Evolutionary conservation across 1,140 invertebrate species (phyloP), one percentile per base, ranked within the genome.

Genomic region (Ruditapes philippinarum): DNA sequence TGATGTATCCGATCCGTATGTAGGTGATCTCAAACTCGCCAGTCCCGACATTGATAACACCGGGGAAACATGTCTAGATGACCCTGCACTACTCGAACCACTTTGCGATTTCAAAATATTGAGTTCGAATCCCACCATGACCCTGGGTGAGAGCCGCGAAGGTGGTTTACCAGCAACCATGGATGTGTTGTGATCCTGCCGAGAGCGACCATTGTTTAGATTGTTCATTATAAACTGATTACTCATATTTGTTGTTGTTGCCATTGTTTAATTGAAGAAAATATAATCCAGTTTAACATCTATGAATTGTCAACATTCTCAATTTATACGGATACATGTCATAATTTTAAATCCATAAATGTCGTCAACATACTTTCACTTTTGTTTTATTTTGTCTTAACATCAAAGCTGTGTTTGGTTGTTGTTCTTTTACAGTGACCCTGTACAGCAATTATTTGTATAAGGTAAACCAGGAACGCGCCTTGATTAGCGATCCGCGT

Each of bases 121-220:
- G n/a, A 88, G 57, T 28, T 88, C 85, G 54, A 88, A 73, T 12
- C 85, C 85, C 17, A 88, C 14, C 85, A 88, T 88, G 25, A 88
- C 85, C 22, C 85, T 38, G 49, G 85, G 85, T 3, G 85, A 88
- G 22, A 88, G 76, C 12, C 85, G 85, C 25, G 33, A 65, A 9
- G 85, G 85, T 19, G 85, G 60, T 36, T 70, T 83, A 11, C 54
- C 42, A 36, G 38, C 12, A 14, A 40, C 62, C 25, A 70, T 2
- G 12, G 3, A 70, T 28, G 38, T 51, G n/a, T 12, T 42, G 11
- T 9, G 19, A 7, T 25, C 40, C n/a, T 25, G n/a, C n/a, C 7
- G 74, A 12, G 45, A 0, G 14, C 45, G 28, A 4, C 19, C 45
- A 54, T 78, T 78, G 31, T 78, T 78, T 22, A 78, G 45, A 54